These are phyloP conservation scores for Aphis craccivora DNA, from an alignment of 1,140 invertebrate species.

Conservation along the genomic window DNA sequence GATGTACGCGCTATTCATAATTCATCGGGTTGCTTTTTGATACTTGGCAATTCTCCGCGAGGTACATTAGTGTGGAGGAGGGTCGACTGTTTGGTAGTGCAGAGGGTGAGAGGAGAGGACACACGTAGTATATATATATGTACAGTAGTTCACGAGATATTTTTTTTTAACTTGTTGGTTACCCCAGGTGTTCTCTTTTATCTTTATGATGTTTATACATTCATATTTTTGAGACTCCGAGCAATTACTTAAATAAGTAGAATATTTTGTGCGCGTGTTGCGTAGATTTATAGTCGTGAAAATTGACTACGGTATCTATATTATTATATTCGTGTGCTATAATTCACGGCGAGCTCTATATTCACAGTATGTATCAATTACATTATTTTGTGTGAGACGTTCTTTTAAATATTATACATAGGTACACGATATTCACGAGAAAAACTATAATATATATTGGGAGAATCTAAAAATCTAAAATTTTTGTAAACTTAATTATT, in stretches of 20 bases:
- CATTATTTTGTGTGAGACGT: neutral
- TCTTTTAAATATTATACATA: neutral
- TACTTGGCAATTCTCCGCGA: neutral
- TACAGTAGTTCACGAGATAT: neutral
- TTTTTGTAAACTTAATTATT: neutral
- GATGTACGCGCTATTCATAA: neutral
- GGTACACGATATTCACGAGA: neutral
- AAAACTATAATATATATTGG: too few relatives aligned
- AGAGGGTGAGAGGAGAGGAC: neutral
- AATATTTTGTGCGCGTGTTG: neutral
- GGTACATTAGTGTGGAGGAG: neutral
- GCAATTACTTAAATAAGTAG: conserved; percentile 34
- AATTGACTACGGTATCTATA: too few relatives aligned
- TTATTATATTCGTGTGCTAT: neutral
- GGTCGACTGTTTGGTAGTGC: neutral
- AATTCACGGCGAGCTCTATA: neutral
- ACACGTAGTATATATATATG: neutral
- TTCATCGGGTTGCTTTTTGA: neutral
- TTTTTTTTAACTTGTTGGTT: conserved; percentile 25
- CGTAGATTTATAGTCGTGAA: neutral
- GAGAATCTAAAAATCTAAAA: neutral
- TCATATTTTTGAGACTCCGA: neutral
- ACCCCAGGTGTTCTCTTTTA: conserved; percentile 31
- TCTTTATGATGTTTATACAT: neutral
- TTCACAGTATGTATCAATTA: neutral